Evolutionary conservation across 2,113 vertebrate genomes (phyloP), one percentile per base, ranked within the genome.

Genomic region (Macquaria ambigua): DNA sequence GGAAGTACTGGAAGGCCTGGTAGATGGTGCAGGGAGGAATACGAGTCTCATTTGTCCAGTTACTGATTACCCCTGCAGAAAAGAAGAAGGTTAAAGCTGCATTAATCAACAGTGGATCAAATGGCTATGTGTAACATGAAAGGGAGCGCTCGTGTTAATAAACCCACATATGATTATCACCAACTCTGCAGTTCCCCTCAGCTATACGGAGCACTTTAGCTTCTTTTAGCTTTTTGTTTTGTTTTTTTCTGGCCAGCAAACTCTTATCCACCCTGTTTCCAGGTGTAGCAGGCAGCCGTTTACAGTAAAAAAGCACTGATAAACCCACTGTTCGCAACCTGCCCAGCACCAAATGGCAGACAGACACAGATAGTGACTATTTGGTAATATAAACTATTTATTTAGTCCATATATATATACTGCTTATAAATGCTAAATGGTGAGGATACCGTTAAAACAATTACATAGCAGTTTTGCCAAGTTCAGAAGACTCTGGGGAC

Each of bases 1-100:
- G 92, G 89, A 98, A 99, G 92, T 97, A 97, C 91, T 97, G 98
- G 91, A 99, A 98, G 55, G 97, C 98, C 93, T 99, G 98, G 94
- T 96, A 97, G 92, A 99, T 97, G 93, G 98, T 99, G 93, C 98
- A 99, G 7, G 98, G 97, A 0, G 98, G 98, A 84, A 99, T 96
- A 25, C 98, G 97, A 55, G 77, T 95, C 93, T 99, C 98, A 0
- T 97, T 95, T 0, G 96, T 97, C 98, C 98, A 99, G 94, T 99
- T 99, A 68, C 98, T 99, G 94, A 99, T 99, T 37, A 98, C 96
- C 37, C 98, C 98, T 99, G 93, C 7, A 64, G 61, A 74, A 31
- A 67, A 73, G 8, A 67, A 73, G 8, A 67, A 71, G 1, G n/a
- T 46, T 18, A 83, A 56, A 81, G 8, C 1, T 55, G 5, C 20